These are phyloP conservation scores for Stenurella melanura DNA, from an alignment of 2,888 invertebrate species.

Conservation along the genomic window DNA sequence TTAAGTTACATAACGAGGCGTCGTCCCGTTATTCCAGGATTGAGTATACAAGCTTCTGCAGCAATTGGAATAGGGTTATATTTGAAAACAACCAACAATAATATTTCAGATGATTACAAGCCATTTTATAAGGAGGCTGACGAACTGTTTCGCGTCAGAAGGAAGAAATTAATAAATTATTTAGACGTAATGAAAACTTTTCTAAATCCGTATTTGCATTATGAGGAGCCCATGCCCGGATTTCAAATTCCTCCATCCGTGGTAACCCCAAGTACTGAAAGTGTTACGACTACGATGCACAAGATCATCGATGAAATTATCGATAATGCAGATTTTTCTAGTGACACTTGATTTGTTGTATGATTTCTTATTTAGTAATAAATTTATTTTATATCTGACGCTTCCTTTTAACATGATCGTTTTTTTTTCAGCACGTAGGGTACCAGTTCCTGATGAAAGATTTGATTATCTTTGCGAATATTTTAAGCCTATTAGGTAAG, in stretches of 20 bases:
- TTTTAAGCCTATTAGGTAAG: slow-evolving; percentile 95
- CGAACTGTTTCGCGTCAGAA: slow-evolving; percentile 69
- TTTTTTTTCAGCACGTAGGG: slow-evolving; percentile 84
- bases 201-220: slow-evolving; percentile 77
- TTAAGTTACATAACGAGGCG: slow-evolving; percentile 74
- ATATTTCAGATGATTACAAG: slow-evolving; percentile 64
- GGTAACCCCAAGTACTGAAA: slow-evolving; percentile 42
- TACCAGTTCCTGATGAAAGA: slow-evolving; percentile 96
- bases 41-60: slow-evolving; percentile 75
- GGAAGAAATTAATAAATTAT: slow-evolving; percentile 63
- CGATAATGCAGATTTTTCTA: slow-evolving; percentile 35
- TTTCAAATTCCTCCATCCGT: slow-evolving; percentile 51
- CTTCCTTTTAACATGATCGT: neutral
- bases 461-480: slow-evolving; percentile 95
- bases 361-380: slow-evolving; percentile 1
- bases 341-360: neutral
- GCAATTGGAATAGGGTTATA: slow-evolving; percentile 76
- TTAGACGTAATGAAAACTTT: slow-evolving; percentile 73
- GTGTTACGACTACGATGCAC: slow-evolving; percentile 44
- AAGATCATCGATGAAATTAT: slow-evolving; percentile 48
- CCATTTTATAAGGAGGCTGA: slow-evolving; percentile 71
- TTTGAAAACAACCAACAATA: slow-evolving; percentile 76
- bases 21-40: slow-evolving; percentile 79
- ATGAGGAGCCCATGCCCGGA: slow-evolving; percentile 69
- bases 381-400: slow-evolving; percentile 2